Percentiles rank a stretch among this genome's conserved stretches.
Evolutionary conservation across 2,113 vertebrate species (phyloP).

Genomic region (Chamaetylas fuelleborni): DNA sequence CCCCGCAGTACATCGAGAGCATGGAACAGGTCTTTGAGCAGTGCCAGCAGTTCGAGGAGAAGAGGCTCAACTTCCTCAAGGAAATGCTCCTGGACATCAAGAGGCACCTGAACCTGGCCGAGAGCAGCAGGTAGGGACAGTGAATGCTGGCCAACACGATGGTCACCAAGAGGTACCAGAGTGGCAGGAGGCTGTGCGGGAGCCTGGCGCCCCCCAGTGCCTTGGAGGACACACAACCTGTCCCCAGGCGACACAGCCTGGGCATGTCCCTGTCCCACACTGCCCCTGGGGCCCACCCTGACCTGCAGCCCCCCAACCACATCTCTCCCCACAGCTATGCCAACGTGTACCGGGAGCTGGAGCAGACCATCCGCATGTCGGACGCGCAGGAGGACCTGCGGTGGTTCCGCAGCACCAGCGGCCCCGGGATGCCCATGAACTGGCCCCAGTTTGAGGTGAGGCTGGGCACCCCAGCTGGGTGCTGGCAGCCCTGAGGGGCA

Average conservation of each 20-base stretch:
- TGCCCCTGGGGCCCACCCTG: background rate
- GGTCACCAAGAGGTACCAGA: background rate
- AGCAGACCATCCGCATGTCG: conserved; percentile 86
- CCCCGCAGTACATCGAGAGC: conserved; percentile 91
- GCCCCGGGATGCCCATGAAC: conserved; percentile 93
- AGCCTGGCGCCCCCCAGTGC: background rate
- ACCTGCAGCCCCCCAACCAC: background rate
- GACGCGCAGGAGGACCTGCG: conserved; percentile 96
- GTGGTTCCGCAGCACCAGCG: conserved; percentile 95
- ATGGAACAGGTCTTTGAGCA: conserved; percentile 99
- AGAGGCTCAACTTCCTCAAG: conserved; percentile 94
- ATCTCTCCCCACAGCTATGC: conserved; percentile 76
- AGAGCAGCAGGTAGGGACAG: conserved; percentile 85
- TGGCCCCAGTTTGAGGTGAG: conserved; percentile 72
- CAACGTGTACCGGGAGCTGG: conserved; percentile 92
- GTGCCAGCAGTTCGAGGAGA: conserved; percentile 97
- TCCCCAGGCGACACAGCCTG: background rate
- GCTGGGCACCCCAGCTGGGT: accelerated
- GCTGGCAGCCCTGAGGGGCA: accelerated
- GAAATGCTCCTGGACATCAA: conserved; percentile 96
- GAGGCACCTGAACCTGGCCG: conserved; percentile 92
- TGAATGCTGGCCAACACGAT: accelerated
- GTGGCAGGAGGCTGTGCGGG: accelerated
- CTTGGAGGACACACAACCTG: background rate
- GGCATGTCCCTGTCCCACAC: accelerated